phyloP scores from a whole-genome alignment of 1,140 invertebrate genomes.

The Ceratina calcarata region DNA sequence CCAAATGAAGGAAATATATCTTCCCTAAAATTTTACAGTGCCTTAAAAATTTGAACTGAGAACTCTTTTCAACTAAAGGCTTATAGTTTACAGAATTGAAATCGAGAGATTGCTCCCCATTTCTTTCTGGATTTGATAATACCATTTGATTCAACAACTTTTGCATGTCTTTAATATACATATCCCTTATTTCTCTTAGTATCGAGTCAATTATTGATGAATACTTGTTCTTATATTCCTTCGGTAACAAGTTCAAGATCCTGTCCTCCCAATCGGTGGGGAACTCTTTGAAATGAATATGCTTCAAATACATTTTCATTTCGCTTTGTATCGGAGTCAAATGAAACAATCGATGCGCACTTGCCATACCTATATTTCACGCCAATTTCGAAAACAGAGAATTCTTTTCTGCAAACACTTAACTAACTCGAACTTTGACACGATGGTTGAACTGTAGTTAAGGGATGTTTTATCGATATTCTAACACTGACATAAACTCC shows the following conservation, averaged over 20 bases:
- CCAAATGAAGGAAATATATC: constrained; percentile 73
- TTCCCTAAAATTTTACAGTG: constrained; percentile 55
- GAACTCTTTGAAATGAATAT: constrained; percentile 36
- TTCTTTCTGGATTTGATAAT: constrained; percentile 20
- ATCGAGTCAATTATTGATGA: constrained; percentile 52
- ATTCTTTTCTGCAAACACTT: no score
- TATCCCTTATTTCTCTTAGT: constrained; percentile 67
- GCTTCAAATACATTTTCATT: constrained; percentile 40
- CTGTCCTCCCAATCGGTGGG: constrained; percentile 65
- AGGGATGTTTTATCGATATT: constrained; percentile 57
- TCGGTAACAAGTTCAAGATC: constrained; percentile 68
- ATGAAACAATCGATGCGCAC: background rate
- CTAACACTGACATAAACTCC: no score
- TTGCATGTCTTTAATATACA: constrained; percentile 70
- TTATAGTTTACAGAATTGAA: background rate
- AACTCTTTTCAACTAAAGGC: background rate
- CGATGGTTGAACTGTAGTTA: background rate
- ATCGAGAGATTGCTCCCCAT: background rate
- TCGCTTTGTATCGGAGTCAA: constrained; percentile 23
- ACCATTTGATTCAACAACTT: constrained; percentile 49
- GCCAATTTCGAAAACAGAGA: no score
- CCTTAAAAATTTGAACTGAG: constrained; percentile 49
- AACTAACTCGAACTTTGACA: no score
- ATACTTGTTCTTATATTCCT: constrained; percentile 61
- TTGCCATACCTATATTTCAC: background rate